Evolutionary conservation across 2,888 invertebrate species (phyloP), one percentile per base, ranked within the genome.

Genomic region (Tetragonisca angustula): DNA sequence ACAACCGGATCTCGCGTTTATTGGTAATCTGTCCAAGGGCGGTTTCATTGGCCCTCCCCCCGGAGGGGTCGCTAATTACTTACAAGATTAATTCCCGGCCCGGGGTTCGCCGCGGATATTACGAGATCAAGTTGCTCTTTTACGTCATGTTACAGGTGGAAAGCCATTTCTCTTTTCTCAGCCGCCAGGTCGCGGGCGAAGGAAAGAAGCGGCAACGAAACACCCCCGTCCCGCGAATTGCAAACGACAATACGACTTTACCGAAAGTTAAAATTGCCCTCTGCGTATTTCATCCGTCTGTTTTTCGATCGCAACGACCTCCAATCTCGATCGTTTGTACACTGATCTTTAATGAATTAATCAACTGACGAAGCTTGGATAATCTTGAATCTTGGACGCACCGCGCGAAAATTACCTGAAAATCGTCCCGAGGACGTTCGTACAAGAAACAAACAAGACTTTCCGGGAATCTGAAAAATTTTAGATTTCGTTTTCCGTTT

Each of bases 61-160:
- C 9, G 43, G 19, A 19, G 64, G 56, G 43, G 56, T 64, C 70
- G 82, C 83, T 81, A 83, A 83, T 83, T 83, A 81, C 83, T 81
- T 72, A 49, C 67, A 68, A 81, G 83, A 83, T 83, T 81, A 81
- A 83, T 83, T 56, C 50, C 24, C 82, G 65, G 19, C 71, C 75
- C 71, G 70, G 70, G 32, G 19, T 62, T 21, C n/a, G 32, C 27
- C 74, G 13, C 65, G 65, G 59, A 76, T 83, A 78, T 85, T 83
- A 85, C 36, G 62, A 72, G 88, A 79, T 85, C 79, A 83, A 86
- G 84, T 81, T 81, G 69, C 84, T 68, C 76, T 83, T 81, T 83
- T 76, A 62, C 74, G 76, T 78, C 84, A 68, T 71, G 70, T 81
- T 79, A 69, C 69, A 36, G 50, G 64, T 79, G 68, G 71, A 59